phyloP scores from a whole-genome alignment of 2,888 invertebrate species.

The Cephus nigrinus region DNA sequence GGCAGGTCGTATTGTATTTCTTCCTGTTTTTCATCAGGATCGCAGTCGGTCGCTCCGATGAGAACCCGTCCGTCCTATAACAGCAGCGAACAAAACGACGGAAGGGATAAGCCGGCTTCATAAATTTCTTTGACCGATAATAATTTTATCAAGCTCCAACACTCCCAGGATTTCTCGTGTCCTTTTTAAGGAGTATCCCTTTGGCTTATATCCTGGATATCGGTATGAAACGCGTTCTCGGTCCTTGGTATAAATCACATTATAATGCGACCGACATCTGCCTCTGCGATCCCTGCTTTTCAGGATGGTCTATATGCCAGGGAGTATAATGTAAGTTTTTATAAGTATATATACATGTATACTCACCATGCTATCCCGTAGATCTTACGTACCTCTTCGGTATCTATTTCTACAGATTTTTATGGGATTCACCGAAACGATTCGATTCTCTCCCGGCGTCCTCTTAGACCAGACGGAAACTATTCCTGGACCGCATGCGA shows the following conservation, averaged over 20 bases:
- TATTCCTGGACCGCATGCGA: background rate
- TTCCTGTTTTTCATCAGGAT: background rate
- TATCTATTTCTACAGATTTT: background rate
- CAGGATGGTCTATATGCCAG: background rate
- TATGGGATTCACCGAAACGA: background rate
- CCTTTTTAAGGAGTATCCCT: background rate
- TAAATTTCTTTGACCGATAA: conserved; percentile 35
- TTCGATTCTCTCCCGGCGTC: background rate
- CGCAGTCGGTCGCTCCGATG: background rate
- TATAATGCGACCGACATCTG: background rate
- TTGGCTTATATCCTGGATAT: background rate
- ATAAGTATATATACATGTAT: background rate
- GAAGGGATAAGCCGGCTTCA: conserved; percentile 33
- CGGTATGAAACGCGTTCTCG: background rate
- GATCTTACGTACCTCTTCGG: background rate
- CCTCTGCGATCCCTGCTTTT: background rate
- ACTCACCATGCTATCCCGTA: background rate
- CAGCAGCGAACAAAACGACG: conserved; percentile 2
- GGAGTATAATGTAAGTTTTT: background rate
- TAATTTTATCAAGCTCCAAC: conserved; percentile 31
- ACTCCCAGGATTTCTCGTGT: background rate
- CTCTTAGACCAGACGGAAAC: background rate
- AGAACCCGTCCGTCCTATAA: background rate
- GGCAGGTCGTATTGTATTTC: background rate
- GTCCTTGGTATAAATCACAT: background rate